These are phyloP conservation scores for Aplysina aerophoba DNA, from an alignment of 37 sponge, comb jelly and placozoan genomes.

Conservation along the genomic window DNA sequence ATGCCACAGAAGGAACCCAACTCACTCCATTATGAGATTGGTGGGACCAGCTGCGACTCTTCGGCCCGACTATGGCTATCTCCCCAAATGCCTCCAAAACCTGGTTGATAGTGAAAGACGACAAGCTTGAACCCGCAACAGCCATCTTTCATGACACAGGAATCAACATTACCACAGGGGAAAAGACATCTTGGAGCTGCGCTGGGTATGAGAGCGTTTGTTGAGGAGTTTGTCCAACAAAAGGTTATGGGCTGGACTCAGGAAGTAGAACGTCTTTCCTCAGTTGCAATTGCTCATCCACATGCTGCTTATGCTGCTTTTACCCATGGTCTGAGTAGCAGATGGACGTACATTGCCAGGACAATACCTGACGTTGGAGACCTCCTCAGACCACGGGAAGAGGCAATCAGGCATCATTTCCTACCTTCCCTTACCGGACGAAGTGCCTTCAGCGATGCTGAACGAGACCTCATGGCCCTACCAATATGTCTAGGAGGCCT, in stretches of 20 bases:
- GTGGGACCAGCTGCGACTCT: too few species aligned
- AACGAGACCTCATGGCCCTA: too few species aligned
- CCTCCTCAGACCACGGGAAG: constrained; percentile 21
- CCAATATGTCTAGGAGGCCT: too few species aligned
- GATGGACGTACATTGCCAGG: background rate
- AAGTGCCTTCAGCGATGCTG: too few species aligned
- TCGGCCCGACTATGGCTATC: too few species aligned
- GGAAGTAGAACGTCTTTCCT: background rate
- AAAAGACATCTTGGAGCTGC: constrained; percentile 15
- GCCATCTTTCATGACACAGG: too few species aligned
- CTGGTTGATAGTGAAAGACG: too few species aligned
- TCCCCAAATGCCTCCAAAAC: too few species aligned
- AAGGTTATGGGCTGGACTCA: background rate
- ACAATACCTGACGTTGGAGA: background rate
- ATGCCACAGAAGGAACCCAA: too few species aligned
- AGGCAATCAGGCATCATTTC: background rate
- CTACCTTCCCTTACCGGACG: background rate
- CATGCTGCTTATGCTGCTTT: background rate
- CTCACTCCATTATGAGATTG: too few species aligned
- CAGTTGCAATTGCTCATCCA: background rate
- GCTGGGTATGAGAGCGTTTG: background rate
- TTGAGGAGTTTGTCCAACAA: background rate
- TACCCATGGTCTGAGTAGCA: background rate
- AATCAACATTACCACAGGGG: background rate
- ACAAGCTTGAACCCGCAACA: too few species aligned